phyloP scores from a whole-genome alignment of 1,140 invertebrate species.

The Zaprionus camerounensis region DNA sequence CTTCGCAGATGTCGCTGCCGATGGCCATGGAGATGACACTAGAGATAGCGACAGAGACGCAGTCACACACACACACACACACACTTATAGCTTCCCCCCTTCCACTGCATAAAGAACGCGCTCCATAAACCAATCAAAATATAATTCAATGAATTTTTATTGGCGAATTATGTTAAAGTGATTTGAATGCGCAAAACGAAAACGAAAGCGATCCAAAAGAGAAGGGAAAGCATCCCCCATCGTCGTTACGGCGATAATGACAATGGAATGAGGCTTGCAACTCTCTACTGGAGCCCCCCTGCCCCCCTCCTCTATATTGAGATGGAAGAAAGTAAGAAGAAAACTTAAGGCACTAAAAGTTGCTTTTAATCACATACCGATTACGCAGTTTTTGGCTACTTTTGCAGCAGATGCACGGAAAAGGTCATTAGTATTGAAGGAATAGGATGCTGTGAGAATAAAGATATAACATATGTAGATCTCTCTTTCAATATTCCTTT shows the following conservation, averaged over 20 bases:
- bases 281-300: neutral
- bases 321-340: neutral
- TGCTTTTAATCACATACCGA: neutral
- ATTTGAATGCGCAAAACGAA: constrained; percentile 70
- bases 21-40: neutral
- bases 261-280: constrained; percentile 1
- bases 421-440: neutral
- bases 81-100: neutral
- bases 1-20: constrained; percentile 14
- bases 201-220: constrained; percentile 5
- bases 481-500: no score
- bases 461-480: no score
- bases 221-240: neutral
- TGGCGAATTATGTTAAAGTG: constrained; percentile 77
- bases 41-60: constrained; percentile 13
- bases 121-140: constrained; percentile 74
- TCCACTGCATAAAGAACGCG: neutral
- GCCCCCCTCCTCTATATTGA: neutral
- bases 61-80: neutral
- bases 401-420: neutral
- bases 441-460: no score
- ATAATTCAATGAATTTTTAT: constrained; percentile 81
- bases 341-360: neutral
- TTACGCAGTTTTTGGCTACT: constrained; percentile 1
- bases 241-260: neutral